Conservation (phyloP, 2,888 invertebrate genomes). For the Sussaba pulchella region DNA sequence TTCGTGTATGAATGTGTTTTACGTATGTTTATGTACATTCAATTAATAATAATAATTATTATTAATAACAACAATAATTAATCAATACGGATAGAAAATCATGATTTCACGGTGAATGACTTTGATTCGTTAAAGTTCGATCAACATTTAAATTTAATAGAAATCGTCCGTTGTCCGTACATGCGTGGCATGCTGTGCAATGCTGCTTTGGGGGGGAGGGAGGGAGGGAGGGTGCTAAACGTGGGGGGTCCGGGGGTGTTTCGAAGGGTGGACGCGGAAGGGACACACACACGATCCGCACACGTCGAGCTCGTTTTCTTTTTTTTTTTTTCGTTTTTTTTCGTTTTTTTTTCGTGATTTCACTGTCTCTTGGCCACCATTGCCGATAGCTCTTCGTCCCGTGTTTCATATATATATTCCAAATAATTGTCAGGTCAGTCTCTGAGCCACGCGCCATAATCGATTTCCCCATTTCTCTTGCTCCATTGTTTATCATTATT, state of each 20-base stretch:
- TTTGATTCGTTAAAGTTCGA: conserved; percentile 76
- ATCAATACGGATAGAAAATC: conserved; percentile 84
- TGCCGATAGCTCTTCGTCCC: conserved; percentile 24
- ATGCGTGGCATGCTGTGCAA: conserved; percentile 62
- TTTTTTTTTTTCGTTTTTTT: no score
- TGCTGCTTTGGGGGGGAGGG: conserved; percentile 29
- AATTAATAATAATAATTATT: conserved; percentile 83
- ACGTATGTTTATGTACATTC: conserved; percentile 83
- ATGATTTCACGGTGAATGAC: conserved; percentile 82
- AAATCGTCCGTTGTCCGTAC: conserved; percentile 68
- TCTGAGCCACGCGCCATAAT: conserved; percentile 47
- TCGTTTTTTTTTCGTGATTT: conserved; percentile 29
- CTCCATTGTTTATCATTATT: conserved; percentile 25
- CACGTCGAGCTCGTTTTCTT: conserved; percentile 45
- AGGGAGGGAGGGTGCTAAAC: conserved; percentile 9
- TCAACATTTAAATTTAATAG: conserved; percentile 76
- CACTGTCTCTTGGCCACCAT: conserved; percentile 28
- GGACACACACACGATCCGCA: conserved; percentile 34
- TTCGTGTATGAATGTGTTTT: conserved; percentile 79
- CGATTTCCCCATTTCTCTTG: conserved; percentile 37
- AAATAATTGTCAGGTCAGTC: conserved; percentile 55
- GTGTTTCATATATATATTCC: conserved; percentile 24
- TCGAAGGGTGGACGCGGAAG: no score
- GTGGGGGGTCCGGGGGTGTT: not conserved
- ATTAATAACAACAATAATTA: conserved; percentile 84